Base-by-base conservation (phyloP, 2,113 vertebrate genomes). In the Australoheros scitulus region DNA sequence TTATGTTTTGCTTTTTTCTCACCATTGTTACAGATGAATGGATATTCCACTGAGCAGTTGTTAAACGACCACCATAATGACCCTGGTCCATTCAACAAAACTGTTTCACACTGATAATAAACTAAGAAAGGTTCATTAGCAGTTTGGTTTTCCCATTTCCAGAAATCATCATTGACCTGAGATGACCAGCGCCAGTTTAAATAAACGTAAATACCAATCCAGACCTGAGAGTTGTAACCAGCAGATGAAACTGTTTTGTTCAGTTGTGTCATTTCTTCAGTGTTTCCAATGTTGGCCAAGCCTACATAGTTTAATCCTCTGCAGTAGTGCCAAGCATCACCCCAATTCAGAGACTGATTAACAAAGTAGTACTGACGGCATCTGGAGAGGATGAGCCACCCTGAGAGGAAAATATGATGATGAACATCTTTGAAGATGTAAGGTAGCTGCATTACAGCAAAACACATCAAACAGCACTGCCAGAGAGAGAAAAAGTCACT, bases 271-370 rank as follows among this genome's bases (percentile, higher is more conserved):
- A 11, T 26, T 26, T 68, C 64, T 26, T 8, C 24, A 26, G 22
- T 0, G 22, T 68, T 68, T 68, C 47, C 22, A 0, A 68, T 47
- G 22, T 2, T 68, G 41, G 41, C 41, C 41, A 68, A 14, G 3
- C 6, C 0, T 47, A 0, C 3, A 41, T 68, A 7, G 38, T 47
- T 68, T 29, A 29, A 2, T 3, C 26, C 26, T 0, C 0, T 47
- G 1, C 41, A 68, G 64, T 68, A 47, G 0, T 3, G 2, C 14
- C 0, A 0, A 68, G 64, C 64, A 0, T 1, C 0, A 11, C 0
- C 0, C 22, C 64, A 68, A 18, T 17, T 4, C 24, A 47, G 17
- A 3, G n/a, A 10, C 7, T 47, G 0, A 47, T 24, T 47, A 47
- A 68, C 22, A 26, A 43, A 68, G 63, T 47, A 0, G 63, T 68